A percentile compares a stretch with the other conserved stretches of the same genome.
These are phyloP conservation scores for Lepilemur ruficaudatus DNA, from an alignment of 2,797 vertebrate genomes.

Conservation along the genomic window DNA sequence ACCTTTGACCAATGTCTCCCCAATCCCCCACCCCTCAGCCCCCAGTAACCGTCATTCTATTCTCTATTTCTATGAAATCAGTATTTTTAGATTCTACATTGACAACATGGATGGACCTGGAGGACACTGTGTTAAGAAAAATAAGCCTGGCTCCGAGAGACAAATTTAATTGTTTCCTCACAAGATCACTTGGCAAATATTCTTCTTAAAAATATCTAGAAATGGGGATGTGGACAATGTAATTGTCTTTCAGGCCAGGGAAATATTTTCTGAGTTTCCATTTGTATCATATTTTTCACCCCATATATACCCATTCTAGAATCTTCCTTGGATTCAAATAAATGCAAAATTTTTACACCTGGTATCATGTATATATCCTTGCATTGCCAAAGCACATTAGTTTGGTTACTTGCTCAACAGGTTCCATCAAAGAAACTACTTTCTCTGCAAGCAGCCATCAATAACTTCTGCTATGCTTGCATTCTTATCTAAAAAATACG, in stretches of 20 bases:
- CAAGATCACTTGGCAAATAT: neutral
- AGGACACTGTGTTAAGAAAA: neutral
- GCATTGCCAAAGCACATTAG: neutral
- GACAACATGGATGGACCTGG: neutral
- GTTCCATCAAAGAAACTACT: neutral
- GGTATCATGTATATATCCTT: neutral
- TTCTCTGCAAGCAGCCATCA: neutral
- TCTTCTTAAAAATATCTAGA: neutral
- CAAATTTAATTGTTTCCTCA: neutral
- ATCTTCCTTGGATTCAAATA: neutral
- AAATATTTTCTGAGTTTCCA: neutral
- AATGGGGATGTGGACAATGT: neutral
- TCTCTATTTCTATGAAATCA: neutral
- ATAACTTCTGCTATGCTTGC: neutral
- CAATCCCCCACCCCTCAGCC: too few relatives aligned
- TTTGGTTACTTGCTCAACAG: neutral
- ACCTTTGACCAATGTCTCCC: neutral
- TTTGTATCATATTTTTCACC: neutral
- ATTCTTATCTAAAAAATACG: neutral
- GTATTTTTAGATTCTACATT: neutral
- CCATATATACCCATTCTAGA: neutral
- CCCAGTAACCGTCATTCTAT: neutral
- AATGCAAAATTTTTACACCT: neutral
- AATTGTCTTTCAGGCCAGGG: neutral
- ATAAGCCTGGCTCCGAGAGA: neutral